Conservation (phyloP, 2,113 vertebrate genomes). For the Ahaetulla prasina region DNA sequence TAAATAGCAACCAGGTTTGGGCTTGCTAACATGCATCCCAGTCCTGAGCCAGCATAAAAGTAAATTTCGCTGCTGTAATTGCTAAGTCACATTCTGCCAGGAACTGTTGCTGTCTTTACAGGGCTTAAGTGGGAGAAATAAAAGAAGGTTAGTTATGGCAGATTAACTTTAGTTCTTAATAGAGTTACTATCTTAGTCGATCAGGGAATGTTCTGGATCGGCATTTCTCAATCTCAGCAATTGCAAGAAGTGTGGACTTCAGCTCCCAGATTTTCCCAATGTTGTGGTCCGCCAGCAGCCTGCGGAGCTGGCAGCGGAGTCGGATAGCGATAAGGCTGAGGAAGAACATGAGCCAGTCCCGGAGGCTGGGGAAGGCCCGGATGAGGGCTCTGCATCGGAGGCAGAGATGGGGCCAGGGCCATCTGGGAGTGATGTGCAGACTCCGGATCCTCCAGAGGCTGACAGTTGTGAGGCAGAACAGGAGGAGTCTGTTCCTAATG, state of each 20-base stretch:
- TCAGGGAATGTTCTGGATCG: background rate
- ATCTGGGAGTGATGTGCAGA: too few species aligned
- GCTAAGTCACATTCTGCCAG: background rate
- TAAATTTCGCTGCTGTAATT: background rate
- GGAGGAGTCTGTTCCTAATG: too few species aligned
- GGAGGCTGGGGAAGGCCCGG: too few species aligned
- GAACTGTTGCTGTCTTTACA: background rate
- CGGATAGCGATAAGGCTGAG: too few species aligned
- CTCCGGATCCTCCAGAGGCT: too few species aligned
- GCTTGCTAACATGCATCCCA: background rate
- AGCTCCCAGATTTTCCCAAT: background rate
- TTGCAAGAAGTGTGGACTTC: background rate
- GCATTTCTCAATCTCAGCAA: background rate
- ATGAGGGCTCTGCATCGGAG: too few species aligned
- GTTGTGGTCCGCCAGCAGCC: too few species aligned
- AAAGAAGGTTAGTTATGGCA: background rate
- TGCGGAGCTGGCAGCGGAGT: too few species aligned
- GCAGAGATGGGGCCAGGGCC: too few species aligned
- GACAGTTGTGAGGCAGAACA: too few species aligned
- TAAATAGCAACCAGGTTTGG: background rate
- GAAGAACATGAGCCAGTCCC: too few species aligned
- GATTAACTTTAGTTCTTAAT: background rate
- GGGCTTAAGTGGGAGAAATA: background rate
- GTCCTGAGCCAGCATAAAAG: background rate
- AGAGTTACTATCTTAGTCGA: background rate